Percentiles rank a stretch among this genome's conserved stretches.
Conservation (phyloP, 1,140 invertebrate genomes). For the Megalonaias nervosa region DNA sequence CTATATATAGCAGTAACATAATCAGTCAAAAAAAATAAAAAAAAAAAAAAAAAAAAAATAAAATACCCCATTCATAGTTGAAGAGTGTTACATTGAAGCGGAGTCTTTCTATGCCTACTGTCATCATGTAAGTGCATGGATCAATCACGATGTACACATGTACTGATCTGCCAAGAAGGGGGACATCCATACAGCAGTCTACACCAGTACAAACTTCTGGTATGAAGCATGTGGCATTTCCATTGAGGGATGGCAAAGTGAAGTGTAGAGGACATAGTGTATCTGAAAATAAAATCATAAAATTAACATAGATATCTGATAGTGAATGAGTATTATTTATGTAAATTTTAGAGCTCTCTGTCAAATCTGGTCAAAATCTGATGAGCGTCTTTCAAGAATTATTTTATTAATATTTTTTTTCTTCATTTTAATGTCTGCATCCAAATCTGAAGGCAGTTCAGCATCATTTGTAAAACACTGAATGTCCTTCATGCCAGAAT, state of each 20-base stretch:
- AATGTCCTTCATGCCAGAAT: too few species aligned
- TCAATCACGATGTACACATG: neutral
- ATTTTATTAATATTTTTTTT: too few species aligned
- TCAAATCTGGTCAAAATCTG: too few species aligned
- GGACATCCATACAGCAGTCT: neutral
- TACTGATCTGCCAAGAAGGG: neutral
- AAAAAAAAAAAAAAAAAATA: too few species aligned
- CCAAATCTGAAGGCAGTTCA: too few species aligned
- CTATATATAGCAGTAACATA: too few species aligned
- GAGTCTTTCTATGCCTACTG: neutral
- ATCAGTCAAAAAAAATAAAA: too few species aligned
- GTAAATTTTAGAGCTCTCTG: too few species aligned
- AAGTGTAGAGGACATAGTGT: neutral
- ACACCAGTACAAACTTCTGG: neutral
- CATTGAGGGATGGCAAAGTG: neutral
- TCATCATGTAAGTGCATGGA: neutral
- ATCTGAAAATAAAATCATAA: neutral
- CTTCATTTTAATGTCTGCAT: too few species aligned
- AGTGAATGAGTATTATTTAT: too few species aligned
- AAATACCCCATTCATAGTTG: constrained; percentile 7
- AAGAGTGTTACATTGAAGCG: neutral
- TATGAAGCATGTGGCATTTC: neutral
- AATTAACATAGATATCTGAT: neutral
- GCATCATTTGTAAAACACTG: too few species aligned
- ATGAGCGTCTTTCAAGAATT: too few species aligned